Percentiles rank a stretch among this genome's conserved stretches.
These are phyloP conservation scores for Drosophila ezoana DNA, from an alignment of 2,888 invertebrate species.

Conservation along the genomic window DNA sequence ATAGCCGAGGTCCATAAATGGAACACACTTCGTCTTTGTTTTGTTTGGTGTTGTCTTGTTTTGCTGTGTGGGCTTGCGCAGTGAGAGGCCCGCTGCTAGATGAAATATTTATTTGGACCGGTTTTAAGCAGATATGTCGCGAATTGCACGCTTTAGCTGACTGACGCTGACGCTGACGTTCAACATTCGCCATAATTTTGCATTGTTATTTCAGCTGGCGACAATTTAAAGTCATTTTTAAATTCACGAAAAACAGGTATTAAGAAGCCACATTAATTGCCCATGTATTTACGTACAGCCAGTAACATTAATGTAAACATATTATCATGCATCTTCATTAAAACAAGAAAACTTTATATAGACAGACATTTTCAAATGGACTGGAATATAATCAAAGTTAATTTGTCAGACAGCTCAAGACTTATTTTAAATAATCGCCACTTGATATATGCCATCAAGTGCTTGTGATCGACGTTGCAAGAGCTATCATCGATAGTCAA, in stretches of 20 bases:
- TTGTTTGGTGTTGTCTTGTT: neutral
- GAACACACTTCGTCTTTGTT: neutral
- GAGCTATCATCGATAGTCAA: conserved; percentile 14
- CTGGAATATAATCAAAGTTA: conserved; percentile 40
- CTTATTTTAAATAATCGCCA: conserved; percentile 61
- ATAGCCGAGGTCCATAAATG: neutral
- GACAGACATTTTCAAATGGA: conserved; percentile 37
- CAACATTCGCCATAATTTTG: conserved; percentile 51
- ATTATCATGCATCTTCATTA: conserved; percentile 58
- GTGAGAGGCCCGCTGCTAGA: conserved; percentile 34
- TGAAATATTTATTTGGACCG: conserved; percentile 55
- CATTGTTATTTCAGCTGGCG: conserved; percentile 70
- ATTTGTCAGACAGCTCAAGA: conserved; percentile 41
- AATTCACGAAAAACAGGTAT: conserved; percentile 59
- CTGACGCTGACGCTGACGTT: neutral
- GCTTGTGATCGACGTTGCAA: conserved; percentile 44
- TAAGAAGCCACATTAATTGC: conserved; percentile 48
- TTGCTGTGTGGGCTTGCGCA: conserved; percentile 58
- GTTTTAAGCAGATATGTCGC: conserved; percentile 40
- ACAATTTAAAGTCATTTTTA: conserved; percentile 50
- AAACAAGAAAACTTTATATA: conserved; percentile 34
- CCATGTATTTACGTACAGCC: conserved; percentile 42
- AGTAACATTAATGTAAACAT: conserved; percentile 45
- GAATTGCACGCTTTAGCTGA: conserved; percentile 25
- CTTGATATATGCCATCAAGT: conserved; percentile 49